phyloP scores from a whole-genome alignment of 2,888 invertebrate genomes.

The Lomographa bimaculata region DNA sequence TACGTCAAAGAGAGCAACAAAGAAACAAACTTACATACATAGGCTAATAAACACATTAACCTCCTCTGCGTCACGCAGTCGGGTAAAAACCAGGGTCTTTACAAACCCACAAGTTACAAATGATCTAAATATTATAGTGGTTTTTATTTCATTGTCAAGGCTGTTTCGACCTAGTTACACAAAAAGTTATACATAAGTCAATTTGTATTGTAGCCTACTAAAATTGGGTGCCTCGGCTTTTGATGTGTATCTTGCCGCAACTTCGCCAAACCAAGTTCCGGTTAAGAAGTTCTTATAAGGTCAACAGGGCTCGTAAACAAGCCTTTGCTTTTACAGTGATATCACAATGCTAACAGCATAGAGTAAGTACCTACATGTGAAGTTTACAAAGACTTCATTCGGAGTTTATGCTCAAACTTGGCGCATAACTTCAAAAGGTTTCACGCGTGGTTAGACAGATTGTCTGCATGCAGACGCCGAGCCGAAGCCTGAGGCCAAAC shows the following conservation, averaged over 20 bases:
- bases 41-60: too few relatives aligned
- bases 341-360: constrained; percentile 25
- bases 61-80: too few relatives aligned
- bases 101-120: too few relatives aligned
- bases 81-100: too few relatives aligned
- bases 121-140: too few relatives aligned
- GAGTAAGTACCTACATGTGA: constrained; percentile 8
- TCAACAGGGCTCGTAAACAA: constrained; percentile 22
- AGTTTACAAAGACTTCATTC: constrained; percentile 29
- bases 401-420: constrained; percentile 28
- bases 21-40: too few relatives aligned
- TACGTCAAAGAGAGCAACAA: too few relatives aligned
- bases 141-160: too few relatives aligned
- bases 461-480: constrained; percentile 18
- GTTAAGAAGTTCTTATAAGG: constrained; percentile 12
- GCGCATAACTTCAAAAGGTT: constrained; percentile 33
- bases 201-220: neutral
- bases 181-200: neutral
- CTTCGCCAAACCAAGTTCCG: constrained; percentile 6
- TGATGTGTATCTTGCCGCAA: constrained; percentile 1
- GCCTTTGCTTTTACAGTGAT: constrained; percentile 12
- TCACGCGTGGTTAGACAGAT: constrained; percentile 38
- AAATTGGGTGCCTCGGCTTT: neutral
- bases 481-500: constrained; percentile 6
- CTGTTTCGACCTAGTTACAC: too few relatives aligned